Percentiles rank a stretch among this genome's conserved stretches.
phyloP scores from a whole-genome alignment of 1,140 invertebrate species.

The Caenorhabditis inopinata region DNA sequence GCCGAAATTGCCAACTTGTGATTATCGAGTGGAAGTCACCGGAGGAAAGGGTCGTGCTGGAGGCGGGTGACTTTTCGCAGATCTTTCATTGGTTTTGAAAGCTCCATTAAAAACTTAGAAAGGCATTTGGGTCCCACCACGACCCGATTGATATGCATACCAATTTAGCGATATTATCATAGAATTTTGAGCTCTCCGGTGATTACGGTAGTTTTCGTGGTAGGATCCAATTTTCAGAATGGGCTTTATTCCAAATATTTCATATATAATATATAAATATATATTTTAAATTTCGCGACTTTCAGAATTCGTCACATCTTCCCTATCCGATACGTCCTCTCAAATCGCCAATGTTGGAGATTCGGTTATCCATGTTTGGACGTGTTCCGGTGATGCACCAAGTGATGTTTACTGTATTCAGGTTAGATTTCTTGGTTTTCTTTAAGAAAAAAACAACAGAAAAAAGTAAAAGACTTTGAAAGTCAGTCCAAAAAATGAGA shows the following conservation, averaged over 20 bases:
- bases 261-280: background rate
- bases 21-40: conserved; percentile 7
- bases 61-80: background rate
- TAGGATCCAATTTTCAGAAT: too few species aligned
- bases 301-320: background rate
- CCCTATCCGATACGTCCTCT: background rate
- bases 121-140: too few species aligned
- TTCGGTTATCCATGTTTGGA: conserved; percentile 11
- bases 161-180: too few species aligned
- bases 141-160: too few species aligned
- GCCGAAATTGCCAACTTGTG: background rate
- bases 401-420: conserved; percentile 13
- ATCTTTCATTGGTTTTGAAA: too few species aligned
- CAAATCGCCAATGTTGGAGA: conserved; percentile 1
- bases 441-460: too few species aligned
- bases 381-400: conserved; percentile 12
- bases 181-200: too few species aligned
- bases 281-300: background rate
- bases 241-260: too few species aligned
- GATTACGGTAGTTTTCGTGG: too few species aligned
- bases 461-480: too few species aligned
- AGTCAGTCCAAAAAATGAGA: too few species aligned
- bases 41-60: background rate
- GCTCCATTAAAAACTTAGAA: too few species aligned
- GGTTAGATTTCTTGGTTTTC: background rate